Evolutionary conservation across 1,140 invertebrate genomes (phyloP).

Genomic region (Dreissena rostriformis): DNA sequence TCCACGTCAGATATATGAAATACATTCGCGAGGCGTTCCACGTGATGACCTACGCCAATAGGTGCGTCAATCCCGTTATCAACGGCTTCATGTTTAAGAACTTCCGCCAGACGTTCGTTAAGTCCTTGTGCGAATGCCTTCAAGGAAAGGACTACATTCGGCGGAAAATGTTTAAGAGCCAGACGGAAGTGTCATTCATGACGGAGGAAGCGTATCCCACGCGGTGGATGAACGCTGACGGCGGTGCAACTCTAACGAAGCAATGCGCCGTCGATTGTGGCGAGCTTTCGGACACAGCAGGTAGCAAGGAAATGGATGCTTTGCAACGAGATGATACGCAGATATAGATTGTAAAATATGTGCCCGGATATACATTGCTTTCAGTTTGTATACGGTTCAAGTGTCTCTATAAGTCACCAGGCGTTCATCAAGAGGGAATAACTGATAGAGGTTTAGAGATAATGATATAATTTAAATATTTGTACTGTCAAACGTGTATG

Average conservation of each 20-base stretch:
- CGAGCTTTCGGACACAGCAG: neutral
- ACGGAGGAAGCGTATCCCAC: neutral
- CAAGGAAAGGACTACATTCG: conserved; percentile 45
- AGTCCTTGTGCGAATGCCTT: conserved; percentile 46
- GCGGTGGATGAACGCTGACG: neutral
- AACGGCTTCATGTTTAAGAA: conserved; percentile 91
- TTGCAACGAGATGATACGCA: neutral
- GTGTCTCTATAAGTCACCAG: too few relatives aligned
- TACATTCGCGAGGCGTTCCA: conserved; percentile 86
- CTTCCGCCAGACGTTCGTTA: conserved; percentile 62
- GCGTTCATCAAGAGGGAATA: too few relatives aligned
- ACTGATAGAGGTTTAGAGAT: too few relatives aligned
- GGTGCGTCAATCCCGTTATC: conserved; percentile 90
- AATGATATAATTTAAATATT: too few relatives aligned
- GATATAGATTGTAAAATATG: too few relatives aligned
- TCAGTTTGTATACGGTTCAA: too few relatives aligned
- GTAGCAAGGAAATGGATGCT: neutral
- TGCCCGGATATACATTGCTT: too few relatives aligned
- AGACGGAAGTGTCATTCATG: conserved; percentile 42
- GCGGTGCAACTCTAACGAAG: conserved; percentile 11
- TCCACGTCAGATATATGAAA: conserved; percentile 83
- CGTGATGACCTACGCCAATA: conserved; percentile 83
- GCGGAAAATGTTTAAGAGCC: conserved; percentile 33
- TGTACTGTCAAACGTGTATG: too few relatives aligned
- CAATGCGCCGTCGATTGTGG: conserved; percentile 30